These are phyloP conservation scores for Nemoura dubitans DNA, from an alignment of 2,888 invertebrate genomes.

Conservation along the genomic window DNA sequence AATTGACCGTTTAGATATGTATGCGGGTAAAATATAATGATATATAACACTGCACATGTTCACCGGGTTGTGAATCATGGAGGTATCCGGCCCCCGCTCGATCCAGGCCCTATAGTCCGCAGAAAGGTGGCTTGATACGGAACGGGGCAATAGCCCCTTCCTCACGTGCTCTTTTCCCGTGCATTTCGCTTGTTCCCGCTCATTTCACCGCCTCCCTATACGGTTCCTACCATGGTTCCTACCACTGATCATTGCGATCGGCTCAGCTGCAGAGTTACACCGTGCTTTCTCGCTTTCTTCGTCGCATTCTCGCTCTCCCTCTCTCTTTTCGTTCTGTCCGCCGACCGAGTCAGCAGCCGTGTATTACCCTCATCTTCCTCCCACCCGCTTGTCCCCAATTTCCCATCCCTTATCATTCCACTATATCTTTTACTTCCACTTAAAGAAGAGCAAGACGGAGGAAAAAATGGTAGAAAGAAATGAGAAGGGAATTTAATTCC, in stretches of 20 bases:
- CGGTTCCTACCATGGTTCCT: background rate
- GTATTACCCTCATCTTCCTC: conserved; percentile 36
- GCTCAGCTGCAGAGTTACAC: background rate
- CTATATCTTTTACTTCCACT: conserved; percentile 45
- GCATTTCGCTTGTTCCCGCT: background rate
- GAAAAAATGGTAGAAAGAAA: conserved; percentile 48
- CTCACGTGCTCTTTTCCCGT: background rate
- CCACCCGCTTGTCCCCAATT: conserved; percentile 46
- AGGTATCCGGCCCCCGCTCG: too few relatives aligned
- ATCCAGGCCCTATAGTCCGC: too few relatives aligned
- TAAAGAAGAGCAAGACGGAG: conserved; percentile 37
- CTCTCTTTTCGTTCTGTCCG: conserved; percentile 28
- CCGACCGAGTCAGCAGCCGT: conserved; percentile 38
- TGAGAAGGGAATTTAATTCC: conserved; percentile 65
- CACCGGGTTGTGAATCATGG: too few relatives aligned
- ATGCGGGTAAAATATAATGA: too few relatives aligned
- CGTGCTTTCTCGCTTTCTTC: background rate
- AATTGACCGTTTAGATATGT: too few relatives aligned
- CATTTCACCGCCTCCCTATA: background rate
- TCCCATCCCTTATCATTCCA: conserved; percentile 41
- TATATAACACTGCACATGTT: too few relatives aligned
- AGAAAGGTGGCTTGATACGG: background rate
- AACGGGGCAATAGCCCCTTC: background rate
- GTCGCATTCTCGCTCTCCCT: background rate
- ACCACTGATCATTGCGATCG: background rate